phyloP scores from a whole-genome alignment of 2,113 vertebrate genomes.

The Centropus bengalensis region DNA sequence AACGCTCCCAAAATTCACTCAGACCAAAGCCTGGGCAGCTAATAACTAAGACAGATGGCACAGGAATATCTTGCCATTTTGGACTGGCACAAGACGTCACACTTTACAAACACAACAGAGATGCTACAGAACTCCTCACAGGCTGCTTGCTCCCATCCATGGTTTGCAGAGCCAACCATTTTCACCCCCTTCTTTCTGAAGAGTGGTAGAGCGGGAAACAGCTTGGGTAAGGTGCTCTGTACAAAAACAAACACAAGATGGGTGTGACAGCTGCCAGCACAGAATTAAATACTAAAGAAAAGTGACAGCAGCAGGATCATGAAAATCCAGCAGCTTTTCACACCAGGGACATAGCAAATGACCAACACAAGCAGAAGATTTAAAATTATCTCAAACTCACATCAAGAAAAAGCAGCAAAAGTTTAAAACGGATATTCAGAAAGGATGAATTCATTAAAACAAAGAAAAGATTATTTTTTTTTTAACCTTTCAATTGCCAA shows the following conservation, averaged over 20 bases:
- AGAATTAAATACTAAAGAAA: background rate
- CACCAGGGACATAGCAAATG: background rate
- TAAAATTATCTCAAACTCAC: background rate
- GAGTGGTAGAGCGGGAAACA: background rate
- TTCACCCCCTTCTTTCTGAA: background rate
- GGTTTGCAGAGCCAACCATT: background rate
- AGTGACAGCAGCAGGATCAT: background rate
- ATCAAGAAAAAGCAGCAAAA: background rate
- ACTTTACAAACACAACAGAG: background rate
- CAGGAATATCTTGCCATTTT: background rate
- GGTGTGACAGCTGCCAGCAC: background rate
- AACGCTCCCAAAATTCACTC: background rate
- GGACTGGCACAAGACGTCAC: background rate
- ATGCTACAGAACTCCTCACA: background rate
- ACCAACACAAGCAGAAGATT: background rate
- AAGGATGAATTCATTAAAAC: background rate
- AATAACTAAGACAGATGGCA: background rate
- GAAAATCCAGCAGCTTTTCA: background rate
- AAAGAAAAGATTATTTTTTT: background rate
- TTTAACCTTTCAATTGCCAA: background rate
- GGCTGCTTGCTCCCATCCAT: background rate
- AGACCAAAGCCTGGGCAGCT: background rate
- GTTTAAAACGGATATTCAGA: background rate
- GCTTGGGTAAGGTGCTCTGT: background rate
- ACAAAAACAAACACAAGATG: constrained; percentile 37